Base-by-base conservation (phyloP, 2,888 invertebrate species). In the Baronia brevicornis region DNA sequence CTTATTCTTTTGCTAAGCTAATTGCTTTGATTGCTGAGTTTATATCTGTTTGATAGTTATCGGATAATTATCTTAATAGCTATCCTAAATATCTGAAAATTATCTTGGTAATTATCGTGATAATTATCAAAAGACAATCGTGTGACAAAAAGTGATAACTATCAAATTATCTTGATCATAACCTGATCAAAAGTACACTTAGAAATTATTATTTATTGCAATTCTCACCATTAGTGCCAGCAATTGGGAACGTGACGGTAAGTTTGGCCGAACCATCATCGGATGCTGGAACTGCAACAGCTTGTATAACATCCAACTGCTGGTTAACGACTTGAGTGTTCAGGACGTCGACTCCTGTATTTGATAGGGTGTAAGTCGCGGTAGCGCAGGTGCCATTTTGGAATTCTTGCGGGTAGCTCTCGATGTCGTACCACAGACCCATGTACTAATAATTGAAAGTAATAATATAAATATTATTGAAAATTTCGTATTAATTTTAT, bases 241-340 rank as follows among this genome's bases (percentile, higher is more conserved):
- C 54, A 1, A 64, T 36, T 3, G 61, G 56, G 53, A 73, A 64
- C 1, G 61, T 63, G 10, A 84, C 73, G 1, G 44, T 50, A 12
- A 80, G 51, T 41, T 69, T 78, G 1, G 65, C 80, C 1, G 60
- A 60, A 0, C 52, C 58, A 25, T 70, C 72, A 7, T 20, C 36
- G 0, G 51, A 41, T 0, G 60, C 51, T 1, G 58, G 38, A 0
- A 54, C 54, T 6, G 78, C 84, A 3, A 48, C 40, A 6, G 71
- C 78, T 1, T 44, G 59, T 12, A 66, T 64, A 0, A 51, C 57
- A 33, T 71, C 62, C 4, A 70, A 43, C 2, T 55, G 51, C 31
- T 65, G 68, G 4, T 58, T 45, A 2, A 69, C 42, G 1, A 82
- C 70, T 51, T 78, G 68, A 0, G 70, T 72, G 43, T 77, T 80